Evolutionary conservation across 2,113 vertebrate species (phyloP).

Genomic region (Stigmatopora argus): DNA sequence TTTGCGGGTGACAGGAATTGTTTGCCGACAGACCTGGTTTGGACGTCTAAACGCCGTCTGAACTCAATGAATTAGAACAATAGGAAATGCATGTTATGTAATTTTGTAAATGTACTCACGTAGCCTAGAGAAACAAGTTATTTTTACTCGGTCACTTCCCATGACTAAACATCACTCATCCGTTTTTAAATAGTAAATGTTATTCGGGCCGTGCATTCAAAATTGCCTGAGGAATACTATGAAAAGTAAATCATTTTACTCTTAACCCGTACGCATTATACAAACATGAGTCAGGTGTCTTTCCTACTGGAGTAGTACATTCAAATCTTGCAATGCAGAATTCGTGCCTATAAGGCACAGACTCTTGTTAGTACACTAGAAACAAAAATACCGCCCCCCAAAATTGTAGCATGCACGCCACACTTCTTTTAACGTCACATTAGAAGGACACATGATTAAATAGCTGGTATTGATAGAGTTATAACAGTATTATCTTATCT

Average conservation of each 20-base stretch:
- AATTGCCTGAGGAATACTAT: too few species aligned
- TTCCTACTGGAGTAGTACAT: constrained; percentile 22
- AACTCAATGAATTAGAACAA: too few species aligned
- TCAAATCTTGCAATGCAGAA: constrained; percentile 25
- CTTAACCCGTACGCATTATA: neutral
- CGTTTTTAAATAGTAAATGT: neutral
- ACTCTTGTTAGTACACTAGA: constrained; percentile 26
- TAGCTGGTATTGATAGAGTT: constrained; percentile 1
- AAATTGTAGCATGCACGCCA: neutral
- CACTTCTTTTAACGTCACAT: neutral
- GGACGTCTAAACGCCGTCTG: too few species aligned
- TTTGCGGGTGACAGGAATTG: too few species aligned
- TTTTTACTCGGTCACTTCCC: neutral
- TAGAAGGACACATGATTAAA: neutral
- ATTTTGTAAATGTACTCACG: neutral
- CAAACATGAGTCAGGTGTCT: constrained; percentile 21
- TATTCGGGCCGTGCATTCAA: neutral
- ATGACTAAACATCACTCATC: neutral
- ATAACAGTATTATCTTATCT: constrained; percentile 3
- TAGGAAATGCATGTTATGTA: neutral
- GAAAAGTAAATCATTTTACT: neutral
- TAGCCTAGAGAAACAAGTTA: neutral
- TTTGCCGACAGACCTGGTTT: too few species aligned
- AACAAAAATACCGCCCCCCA: neutral
- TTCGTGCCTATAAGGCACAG: constrained; percentile 35